phyloP scores from a whole-genome alignment of 2,888 invertebrate species.

The Drosophila mulleri region DNA sequence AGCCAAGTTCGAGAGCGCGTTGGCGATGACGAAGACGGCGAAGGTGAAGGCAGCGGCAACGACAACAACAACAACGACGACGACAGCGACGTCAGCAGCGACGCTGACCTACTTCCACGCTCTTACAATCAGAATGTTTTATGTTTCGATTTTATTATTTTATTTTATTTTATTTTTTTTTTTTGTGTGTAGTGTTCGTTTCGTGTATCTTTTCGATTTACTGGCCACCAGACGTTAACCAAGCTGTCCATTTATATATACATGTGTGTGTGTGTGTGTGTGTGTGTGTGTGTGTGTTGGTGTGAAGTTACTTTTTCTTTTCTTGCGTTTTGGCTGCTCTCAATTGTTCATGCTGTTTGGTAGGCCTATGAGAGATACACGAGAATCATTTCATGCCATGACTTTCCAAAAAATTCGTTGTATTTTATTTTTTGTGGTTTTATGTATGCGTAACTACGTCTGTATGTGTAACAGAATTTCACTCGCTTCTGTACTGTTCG shows the following conservation, averaged over 20 bases:
- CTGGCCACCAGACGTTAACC: constrained; percentile 52
- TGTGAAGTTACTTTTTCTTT: constrained; percentile 78
- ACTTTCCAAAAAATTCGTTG: constrained; percentile 62
- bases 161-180: constrained; percentile 49
- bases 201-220: constrained; percentile 74
- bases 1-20: constrained; percentile 69
- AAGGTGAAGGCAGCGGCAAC: constrained; percentile 13
- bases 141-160: constrained; percentile 82
- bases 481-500: constrained; percentile 8
- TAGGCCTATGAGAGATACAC: constrained; percentile 75
- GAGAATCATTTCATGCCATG: constrained; percentile 75
- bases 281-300: constrained; percentile 39
- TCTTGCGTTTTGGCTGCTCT: constrained; percentile 73
- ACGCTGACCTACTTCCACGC: constrained; percentile 74
- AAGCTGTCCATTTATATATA: constrained; percentile 22
- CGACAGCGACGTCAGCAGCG: constrained; percentile 16
- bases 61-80: constrained; percentile 12
- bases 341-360: constrained; percentile 67
- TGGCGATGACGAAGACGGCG: constrained; percentile 52
- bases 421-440: constrained; percentile 12
- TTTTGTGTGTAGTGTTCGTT: constrained; percentile 70
- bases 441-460: constrained; percentile 4
- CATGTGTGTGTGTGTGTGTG: constrained; percentile 17
- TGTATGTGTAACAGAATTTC: constrained; percentile 29
- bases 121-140: constrained; percentile 84